A percentile compares a stretch with the other conserved stretches of the same genome.
These are phyloP conservation scores for Cyclura pinguis DNA, from an alignment of 2,797 vertebrate genomes.

Conservation along the genomic window DNA sequence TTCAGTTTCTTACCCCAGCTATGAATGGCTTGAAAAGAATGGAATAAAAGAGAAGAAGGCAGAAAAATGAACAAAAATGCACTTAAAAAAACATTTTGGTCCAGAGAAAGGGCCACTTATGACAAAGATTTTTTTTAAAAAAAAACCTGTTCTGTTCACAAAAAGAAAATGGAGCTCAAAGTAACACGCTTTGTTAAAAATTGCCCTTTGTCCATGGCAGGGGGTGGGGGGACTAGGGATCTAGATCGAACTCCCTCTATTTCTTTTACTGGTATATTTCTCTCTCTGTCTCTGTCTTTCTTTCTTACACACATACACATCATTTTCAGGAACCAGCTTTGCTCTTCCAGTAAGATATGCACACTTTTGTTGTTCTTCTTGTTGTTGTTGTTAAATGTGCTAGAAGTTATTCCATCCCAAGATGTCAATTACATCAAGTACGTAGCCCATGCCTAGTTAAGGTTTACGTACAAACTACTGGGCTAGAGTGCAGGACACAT, in stretches of 20 bases:
- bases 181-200: conserved; percentile 45
- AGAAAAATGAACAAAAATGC: conserved; percentile 57
- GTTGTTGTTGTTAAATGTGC: neutral
- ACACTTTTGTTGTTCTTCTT: neutral
- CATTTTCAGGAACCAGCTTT: conserved; percentile 50
- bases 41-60: conserved; percentile 59
- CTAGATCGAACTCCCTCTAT: neutral
- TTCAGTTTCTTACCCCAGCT: conserved; percentile 59
- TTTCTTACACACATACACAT: no score
- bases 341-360: neutral
- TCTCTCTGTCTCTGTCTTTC: no score
- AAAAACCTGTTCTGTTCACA: conserved; percentile 51
- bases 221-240: conserved; percentile 23
- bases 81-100: conserved; percentile 71
- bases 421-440: neutral
- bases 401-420: no score
- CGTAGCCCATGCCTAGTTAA: no score
- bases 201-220: conserved; percentile 30
- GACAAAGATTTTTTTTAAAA: conserved; percentile 20
- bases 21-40: conserved; percentile 75
- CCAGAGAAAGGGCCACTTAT: conserved; percentile 61
- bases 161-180: conserved; percentile 43
- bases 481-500: neutral
- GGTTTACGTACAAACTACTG: neutral
- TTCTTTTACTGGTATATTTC: neutral